These are phyloP conservation scores for Psilopogon haemacephalus DNA, from an alignment of 2,113 vertebrate species.

Conservation along the genomic window DNA sequence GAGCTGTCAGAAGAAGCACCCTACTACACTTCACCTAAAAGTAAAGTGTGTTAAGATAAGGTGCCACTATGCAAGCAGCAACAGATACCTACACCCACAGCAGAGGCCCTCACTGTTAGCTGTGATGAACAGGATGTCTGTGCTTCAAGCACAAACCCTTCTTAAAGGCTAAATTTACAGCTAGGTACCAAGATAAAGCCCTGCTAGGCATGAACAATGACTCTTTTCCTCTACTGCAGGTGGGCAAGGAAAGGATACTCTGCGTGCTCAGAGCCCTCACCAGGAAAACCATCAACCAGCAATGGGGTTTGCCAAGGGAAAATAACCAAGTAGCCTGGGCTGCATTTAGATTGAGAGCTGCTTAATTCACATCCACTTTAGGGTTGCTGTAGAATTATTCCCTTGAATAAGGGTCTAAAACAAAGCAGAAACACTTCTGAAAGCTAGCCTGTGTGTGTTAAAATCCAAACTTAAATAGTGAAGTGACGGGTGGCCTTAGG, in stretches of 20 bases:
- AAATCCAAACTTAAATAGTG: neutral
- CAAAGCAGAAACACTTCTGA: neutral
- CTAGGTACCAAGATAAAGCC: neutral
- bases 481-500: neutral
- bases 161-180: neutral
- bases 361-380: neutral
- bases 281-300: neutral
- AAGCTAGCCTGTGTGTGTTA: neutral
- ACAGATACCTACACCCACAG: neutral
- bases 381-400: neutral
- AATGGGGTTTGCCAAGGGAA: neutral
- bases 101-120: accelerated
- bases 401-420: neutral
- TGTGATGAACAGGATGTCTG: neutral
- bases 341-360: neutral
- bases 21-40: neutral
- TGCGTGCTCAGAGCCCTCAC: neutral
- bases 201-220: neutral
- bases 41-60: neutral
- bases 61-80: accelerated
- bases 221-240: neutral
- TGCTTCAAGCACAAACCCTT: neutral
- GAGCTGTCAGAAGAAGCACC: neutral
- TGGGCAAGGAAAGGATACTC: neutral
- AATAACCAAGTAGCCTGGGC: neutral